These are phyloP conservation scores for Drosophila ohnishii DNA, from an alignment of 1,140 invertebrate species.

Conservation along the genomic window DNA sequence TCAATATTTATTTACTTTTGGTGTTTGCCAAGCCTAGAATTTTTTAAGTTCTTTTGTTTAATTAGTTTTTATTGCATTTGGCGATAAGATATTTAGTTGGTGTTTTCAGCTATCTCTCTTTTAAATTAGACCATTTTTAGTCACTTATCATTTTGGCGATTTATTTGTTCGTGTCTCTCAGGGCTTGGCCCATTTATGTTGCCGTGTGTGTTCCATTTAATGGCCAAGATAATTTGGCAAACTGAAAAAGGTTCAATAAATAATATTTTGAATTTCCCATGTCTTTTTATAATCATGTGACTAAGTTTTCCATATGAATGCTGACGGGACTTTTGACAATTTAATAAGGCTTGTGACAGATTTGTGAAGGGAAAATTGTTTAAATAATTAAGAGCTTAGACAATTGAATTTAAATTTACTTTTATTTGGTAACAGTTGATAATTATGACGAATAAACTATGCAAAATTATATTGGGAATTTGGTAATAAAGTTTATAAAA, in stretches of 20 bases:
- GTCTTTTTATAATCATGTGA: slow-evolving; percentile 16
- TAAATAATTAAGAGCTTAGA: background rate
- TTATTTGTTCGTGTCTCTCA: background rate
- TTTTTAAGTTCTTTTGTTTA: slow-evolving; percentile 15
- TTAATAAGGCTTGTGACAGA: background rate
- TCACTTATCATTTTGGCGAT: slow-evolving; percentile 16
- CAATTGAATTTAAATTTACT: background rate
- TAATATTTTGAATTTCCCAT: background rate
- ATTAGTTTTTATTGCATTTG: slow-evolving; percentile 27
- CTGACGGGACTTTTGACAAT: slow-evolving; percentile 5
- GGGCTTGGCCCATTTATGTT: slow-evolving; percentile 22
- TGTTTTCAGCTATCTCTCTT: slow-evolving; percentile 10
- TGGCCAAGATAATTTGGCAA: slow-evolving; percentile 16
- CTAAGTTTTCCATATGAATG: slow-evolving; percentile 1
- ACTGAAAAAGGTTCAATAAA: slow-evolving; percentile 15
- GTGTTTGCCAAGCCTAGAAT: slow-evolving; percentile 22
- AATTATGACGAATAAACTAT: background rate
- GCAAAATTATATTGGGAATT: background rate
- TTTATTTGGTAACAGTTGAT: background rate
- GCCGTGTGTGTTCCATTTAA: slow-evolving; percentile 8
- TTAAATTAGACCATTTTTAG: slow-evolving; percentile 20
- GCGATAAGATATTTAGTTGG: slow-evolving; percentile 39
- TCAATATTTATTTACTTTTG: slow-evolving; percentile 37
- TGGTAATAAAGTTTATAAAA: background rate
- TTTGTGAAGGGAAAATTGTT: slow-evolving; percentile 4